Percentiles rank a stretch among this genome's conserved stretches.
Evolutionary conservation across 2,888 invertebrate genomes (phyloP).

Genomic region (Beris chalybata): DNA sequence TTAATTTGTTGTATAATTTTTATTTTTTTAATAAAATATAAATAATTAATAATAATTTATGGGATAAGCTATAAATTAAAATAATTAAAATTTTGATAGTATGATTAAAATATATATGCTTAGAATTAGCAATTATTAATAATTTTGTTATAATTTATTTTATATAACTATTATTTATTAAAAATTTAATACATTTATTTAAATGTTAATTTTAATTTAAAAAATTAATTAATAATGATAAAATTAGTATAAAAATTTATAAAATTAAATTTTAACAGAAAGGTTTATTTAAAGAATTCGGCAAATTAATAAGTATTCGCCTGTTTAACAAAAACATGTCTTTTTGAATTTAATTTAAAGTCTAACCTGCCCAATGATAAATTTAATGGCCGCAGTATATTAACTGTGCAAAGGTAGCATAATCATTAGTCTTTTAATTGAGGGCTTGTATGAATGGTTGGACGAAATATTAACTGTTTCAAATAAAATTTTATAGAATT

Average conservation of each 20-base stretch:
- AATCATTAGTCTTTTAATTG: constrained; percentile 80
- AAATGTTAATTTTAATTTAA: constrained; percentile 54
- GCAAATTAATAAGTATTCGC: constrained; percentile 64
- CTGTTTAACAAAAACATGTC: constrained; percentile 81
- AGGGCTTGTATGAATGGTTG: constrained; percentile 73
- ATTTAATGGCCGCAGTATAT: constrained; percentile 78
- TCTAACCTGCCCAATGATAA: constrained; percentile 76
- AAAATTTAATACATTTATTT: constrained; percentile 55
- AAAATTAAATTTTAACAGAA: constrained; percentile 44
- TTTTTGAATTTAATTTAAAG: constrained; percentile 66
- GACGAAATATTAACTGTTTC: constrained; percentile 67
- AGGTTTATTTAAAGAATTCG: constrained; percentile 64
- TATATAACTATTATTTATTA: constrained; percentile 56
- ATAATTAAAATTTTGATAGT: constrained; percentile 57
- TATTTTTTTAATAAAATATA: constrained; percentile 47
- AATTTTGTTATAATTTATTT: constrained; percentile 59
- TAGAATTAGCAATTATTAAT: constrained; percentile 62
- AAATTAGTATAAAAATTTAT: constrained; percentile 60
- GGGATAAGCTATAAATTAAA: constrained; percentile 66
- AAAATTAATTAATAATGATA: constrained; percentile 61
- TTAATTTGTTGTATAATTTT: constrained; percentile 49
- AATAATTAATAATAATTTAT: constrained; percentile 58
- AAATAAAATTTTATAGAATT: constrained; percentile 59
- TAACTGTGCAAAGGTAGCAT: constrained; percentile 82
- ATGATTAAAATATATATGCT: constrained; percentile 59